Evolutionary conservation across 2,113 vertebrate genomes (phyloP).

Genomic region (Cromileptes altivelis): DNA sequence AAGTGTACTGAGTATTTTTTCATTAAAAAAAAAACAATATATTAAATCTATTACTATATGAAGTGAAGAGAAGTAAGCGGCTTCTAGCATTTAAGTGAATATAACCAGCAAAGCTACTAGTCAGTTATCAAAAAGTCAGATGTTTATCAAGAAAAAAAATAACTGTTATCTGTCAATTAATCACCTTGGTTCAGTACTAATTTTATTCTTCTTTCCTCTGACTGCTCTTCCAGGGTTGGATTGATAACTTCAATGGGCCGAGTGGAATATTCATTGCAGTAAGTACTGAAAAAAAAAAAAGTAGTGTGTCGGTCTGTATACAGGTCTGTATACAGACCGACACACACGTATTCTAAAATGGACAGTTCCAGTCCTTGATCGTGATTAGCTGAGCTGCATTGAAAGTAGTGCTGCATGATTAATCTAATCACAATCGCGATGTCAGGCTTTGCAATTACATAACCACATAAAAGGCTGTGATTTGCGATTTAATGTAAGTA

Average conservation of each 20-base stretch:
- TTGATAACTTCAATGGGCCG: slow-evolving; percentile 98
- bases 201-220: not conserved
- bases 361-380: too few relatives aligned
- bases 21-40: too few relatives aligned
- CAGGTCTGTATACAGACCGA: not conserved
- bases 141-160: not conserved
- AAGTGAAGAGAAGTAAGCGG: not conserved
- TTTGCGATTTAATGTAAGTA: too few relatives aligned
- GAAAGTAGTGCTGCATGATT: too few relatives aligned
- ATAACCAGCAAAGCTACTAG: not conserved
- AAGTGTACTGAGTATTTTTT: too few relatives aligned
- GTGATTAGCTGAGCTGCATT: too few relatives aligned
- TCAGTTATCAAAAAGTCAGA: not conserved
- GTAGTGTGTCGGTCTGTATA: not conserved
- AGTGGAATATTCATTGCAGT: slow-evolving; percentile 99
- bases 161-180: not conserved
- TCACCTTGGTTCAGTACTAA: not conserved
- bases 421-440: too few relatives aligned
- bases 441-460: too few relatives aligned
- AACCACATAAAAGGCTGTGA: too few relatives aligned
- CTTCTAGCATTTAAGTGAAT: not conserved
- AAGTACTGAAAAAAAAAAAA: slow-evolving; percentile 72
- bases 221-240: slow-evolving; percentile 91
- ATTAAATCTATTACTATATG: not conserved
- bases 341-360: not conserved